Evolutionary conservation across 2,797 vertebrate genomes (phyloP), one percentile per base, ranked within the genome.

Genomic region (Coregonus suidteri): DNA sequence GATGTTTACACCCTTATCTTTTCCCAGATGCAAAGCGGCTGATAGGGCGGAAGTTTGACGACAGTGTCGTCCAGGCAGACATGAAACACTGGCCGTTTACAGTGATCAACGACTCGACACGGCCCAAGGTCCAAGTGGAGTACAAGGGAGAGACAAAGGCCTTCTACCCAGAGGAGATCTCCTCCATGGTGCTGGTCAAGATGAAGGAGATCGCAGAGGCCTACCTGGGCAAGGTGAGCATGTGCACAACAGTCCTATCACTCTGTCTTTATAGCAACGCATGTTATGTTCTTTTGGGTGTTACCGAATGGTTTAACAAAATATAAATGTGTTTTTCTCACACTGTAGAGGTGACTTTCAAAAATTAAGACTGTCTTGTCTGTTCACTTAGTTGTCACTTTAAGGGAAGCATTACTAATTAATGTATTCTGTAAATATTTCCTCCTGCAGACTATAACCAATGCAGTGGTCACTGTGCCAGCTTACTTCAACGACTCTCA

Each of bases 401-500:
- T 14, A 20, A 15, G n/a, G 34, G 6, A 54, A 54, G 15, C 51
- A 34, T 34, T 5, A 18, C 53, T 18, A 11, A 20, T 13, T 70
- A 9, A 11, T 51, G 15, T 31, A 31, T 34, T 13, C 25, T 53
- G 20, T 31, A 2, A 15, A 72, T 54, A 4, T 37, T 71, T 18
- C 18, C 71, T 70, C 68, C 78, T 74, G 13, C 85, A 95, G 93
- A 73, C 88, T 2, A 71, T 95, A 25, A 86, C 87, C 9, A 93
- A 89, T 47, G 94, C 93, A 9, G 94, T 95, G 0, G 79, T 95
- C 76, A 95, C 93, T 0, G 94, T 95, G 62, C 94, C 94, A 15
- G 94, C 94, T 31, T 98, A 98, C 82, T 98, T 99, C 81, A 99
- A 98, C 0, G 97, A 98, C 77, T 98, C 97, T 62, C 98, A 98